phyloP scores from a whole-genome alignment of 2,797 vertebrate species.

The Gambusia yucatana region DNA sequence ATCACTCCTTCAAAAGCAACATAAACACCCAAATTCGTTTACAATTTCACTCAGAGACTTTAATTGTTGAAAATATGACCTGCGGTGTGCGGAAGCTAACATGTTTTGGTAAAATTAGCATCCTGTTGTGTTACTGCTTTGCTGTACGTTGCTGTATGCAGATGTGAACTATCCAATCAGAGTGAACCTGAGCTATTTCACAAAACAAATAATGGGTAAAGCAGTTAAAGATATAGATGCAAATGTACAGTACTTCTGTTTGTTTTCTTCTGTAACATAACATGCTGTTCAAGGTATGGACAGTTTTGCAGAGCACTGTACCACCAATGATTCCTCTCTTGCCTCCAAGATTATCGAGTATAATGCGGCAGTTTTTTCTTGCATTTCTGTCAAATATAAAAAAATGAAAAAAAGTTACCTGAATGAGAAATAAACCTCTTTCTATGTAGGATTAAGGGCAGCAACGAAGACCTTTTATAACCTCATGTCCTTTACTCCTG shows the following conservation, averaged over 20 bases:
- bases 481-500: slow-evolving; percentile 9
- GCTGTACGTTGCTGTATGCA: neutral
- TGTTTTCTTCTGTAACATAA: neutral
- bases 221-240: too few relatives aligned
- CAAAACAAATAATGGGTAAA: neutral
- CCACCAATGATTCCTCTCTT: neutral
- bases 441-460: neutral
- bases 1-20: neutral
- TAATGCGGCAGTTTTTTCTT: neutral
- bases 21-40: neutral
- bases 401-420: neutral
- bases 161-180: neutral
- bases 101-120: neutral
- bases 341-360: neutral
- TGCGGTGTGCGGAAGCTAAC: neutral
- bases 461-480: slow-evolving; percentile 11
- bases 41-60: neutral
- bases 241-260: neutral
- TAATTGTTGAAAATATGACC: neutral
- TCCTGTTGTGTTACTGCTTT: neutral
- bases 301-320: neutral
- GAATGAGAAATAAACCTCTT: neutral
- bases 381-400: neutral
- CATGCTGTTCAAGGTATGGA: neutral
- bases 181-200: neutral